phyloP scores from a whole-genome alignment of 2,888 invertebrate genomes.

The Nomada ruficornis region DNA sequence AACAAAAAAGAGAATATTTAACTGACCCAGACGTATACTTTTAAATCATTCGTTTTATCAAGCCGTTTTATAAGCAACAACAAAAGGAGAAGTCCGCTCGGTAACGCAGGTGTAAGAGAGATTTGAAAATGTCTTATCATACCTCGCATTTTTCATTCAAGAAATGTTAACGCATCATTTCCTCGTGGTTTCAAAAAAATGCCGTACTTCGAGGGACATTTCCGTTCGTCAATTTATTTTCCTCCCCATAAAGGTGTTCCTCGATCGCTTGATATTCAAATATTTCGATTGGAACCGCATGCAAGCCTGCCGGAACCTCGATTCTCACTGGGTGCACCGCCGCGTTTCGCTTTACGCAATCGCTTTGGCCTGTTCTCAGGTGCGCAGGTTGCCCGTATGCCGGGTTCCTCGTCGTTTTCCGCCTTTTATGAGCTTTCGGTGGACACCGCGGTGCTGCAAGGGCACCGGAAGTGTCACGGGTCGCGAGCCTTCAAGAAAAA shows the following conservation, averaged over 20 bases:
- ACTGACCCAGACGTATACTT: no score
- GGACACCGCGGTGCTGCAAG: constrained; percentile 56
- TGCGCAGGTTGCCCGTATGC: constrained; percentile 64
- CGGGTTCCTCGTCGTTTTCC: constrained; percentile 37
- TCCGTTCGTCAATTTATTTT: not conserved
- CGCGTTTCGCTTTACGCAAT: constrained; percentile 68
- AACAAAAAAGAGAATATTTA: not conserved
- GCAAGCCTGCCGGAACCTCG: constrained; percentile 59
- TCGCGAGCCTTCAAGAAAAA: constrained; percentile 26
- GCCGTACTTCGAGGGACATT: not conserved
- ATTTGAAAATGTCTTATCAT: not conserved
- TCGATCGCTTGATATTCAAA: constrained; percentile 9
- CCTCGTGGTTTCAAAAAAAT: not conserved
- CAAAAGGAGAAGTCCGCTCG: not conserved
- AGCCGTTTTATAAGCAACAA: not conserved
- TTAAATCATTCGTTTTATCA: no score
- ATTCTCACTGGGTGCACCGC: constrained; percentile 64
- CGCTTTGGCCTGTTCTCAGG: constrained; percentile 60
- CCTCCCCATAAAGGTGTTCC: no score
- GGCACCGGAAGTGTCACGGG: constrained; percentile 56
- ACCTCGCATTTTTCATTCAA: constrained; percentile 14
- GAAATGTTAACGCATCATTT: not conserved
- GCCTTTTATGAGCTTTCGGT: constrained; percentile 63
- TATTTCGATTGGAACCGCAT: constrained; percentile 31
- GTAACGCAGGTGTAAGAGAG: not conserved